Conservation (phyloP, 2,888 invertebrate species). For the Lomographa bimaculata region DNA sequence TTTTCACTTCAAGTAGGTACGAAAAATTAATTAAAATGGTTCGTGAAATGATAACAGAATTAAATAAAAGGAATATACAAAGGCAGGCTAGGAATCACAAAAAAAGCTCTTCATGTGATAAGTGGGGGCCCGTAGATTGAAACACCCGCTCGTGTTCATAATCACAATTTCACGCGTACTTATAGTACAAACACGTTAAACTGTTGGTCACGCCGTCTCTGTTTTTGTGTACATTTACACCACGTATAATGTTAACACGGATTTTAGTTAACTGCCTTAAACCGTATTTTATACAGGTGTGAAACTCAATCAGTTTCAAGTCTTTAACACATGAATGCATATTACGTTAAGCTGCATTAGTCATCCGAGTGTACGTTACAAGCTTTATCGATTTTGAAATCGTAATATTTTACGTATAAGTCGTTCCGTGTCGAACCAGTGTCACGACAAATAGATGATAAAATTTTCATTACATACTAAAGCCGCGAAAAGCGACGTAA, state of each 20-base stretch:
- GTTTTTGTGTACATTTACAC: conserved; percentile 54
- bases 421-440: conserved; percentile 17
- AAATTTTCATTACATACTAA: conserved; percentile 33
- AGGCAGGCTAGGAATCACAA: too few relatives aligned
- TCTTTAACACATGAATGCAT: conserved; percentile 16
- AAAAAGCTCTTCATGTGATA: too few relatives aligned
- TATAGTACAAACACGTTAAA: conserved; percentile 69
- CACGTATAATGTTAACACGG: conserved; percentile 34
- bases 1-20: too few relatives aligned
- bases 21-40: too few relatives aligned
- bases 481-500: conserved; percentile 28
- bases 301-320: conserved; percentile 15
- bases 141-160: conserved; percentile 63
- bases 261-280: conserved; percentile 23
- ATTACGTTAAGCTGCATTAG: conserved; percentile 30
- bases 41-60: too few relatives aligned
- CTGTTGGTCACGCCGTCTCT: conserved; percentile 66
- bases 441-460: conserved; percentile 31
- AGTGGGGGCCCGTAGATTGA: conserved; percentile 41
- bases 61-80: too few relatives aligned
- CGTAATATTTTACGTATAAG: conserved; percentile 27
- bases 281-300: conserved; percentile 17
- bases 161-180: conserved; percentile 78
- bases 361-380: conserved; percentile 22
- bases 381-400: conserved; percentile 26